These are phyloP conservation scores for Erpornis zantholeuca DNA, from an alignment of 2,113 vertebrate species.

Conservation along the genomic window DNA sequence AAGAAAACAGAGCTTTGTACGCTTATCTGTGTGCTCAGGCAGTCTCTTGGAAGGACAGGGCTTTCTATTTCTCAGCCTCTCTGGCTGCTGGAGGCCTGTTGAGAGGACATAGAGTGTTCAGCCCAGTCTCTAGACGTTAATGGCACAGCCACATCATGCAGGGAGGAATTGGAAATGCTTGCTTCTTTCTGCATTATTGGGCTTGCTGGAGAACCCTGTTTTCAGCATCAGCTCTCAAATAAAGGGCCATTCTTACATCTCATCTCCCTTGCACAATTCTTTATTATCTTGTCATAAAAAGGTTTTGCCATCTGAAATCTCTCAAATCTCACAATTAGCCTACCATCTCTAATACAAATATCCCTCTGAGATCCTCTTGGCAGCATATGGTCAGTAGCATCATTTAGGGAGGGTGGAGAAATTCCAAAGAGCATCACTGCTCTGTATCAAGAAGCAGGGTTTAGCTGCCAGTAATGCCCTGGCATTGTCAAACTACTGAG, in stretches of 20 bases:
- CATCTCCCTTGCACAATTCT: background rate
- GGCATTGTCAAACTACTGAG: background rate
- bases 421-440: background rate
- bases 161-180: background rate
- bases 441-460: background rate
- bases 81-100: background rate
- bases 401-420: background rate
- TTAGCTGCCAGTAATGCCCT: conserved; percentile 13
- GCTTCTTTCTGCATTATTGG: background rate
- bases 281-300: background rate
- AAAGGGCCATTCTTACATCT: background rate
- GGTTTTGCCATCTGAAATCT: background rate
- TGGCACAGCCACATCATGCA: background rate
- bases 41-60: background rate
- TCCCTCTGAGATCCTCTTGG: background rate
- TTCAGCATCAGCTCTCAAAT: background rate
- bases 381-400: background rate
- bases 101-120: background rate
- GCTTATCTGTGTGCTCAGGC: background rate
- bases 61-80: background rate
- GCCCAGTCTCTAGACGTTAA: background rate
- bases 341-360: background rate
- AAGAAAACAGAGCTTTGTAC: background rate
- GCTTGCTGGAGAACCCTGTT: background rate
- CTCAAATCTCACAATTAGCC: background rate